A percentile compares a stretch with the other conserved stretches of the same genome.
Conservation (phyloP, 2,797 vertebrate species). For the Smutsia gigantea region DNA sequence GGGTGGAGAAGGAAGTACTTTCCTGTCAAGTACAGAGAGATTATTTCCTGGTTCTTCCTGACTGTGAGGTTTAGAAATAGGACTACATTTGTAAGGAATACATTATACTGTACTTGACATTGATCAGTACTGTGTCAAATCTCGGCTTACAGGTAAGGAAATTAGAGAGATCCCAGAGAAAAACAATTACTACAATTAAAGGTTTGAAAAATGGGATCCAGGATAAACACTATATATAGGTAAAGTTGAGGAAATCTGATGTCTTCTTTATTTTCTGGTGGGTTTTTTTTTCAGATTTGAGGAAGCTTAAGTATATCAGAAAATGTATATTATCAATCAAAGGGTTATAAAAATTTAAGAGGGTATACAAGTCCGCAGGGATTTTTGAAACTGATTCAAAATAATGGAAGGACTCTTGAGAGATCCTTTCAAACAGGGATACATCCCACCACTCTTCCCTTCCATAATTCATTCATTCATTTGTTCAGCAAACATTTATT, state of each 20-base stretch:
- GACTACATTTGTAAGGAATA: slow-evolving; percentile 52
- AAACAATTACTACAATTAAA: slow-evolving; percentile 53
- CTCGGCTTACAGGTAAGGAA: slow-evolving; percentile 55
- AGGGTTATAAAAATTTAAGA: neutral
- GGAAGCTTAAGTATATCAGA: slow-evolving; percentile 16
- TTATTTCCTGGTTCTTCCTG: slow-evolving; percentile 46
- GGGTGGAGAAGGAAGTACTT: slow-evolving; percentile 43
- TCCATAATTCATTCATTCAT: slow-evolving; percentile 14
- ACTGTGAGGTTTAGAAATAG: slow-evolving; percentile 35
- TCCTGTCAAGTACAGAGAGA: neutral
- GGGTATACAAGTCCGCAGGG: neutral
- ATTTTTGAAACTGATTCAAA: slow-evolving; percentile 54
- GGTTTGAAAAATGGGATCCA: slow-evolving; percentile 6
- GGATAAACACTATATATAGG: slow-evolving; percentile 22
- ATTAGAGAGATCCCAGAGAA: slow-evolving; percentile 19
- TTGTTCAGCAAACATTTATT: neutral
- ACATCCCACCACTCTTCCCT: neutral
- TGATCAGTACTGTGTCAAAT: slow-evolving; percentile 46
- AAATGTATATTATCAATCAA: slow-evolving; percentile 44
- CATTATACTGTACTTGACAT: slow-evolving; percentile 34
- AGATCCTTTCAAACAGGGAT: slow-evolving; percentile 5
- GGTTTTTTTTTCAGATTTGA: neutral
- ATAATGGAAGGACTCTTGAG: neutral
- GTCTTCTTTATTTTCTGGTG: slow-evolving; percentile 39
- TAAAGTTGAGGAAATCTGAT: slow-evolving; percentile 33